Base-by-base conservation (phyloP, 1,140 invertebrate genomes). In the Musca vetustissima region DNA sequence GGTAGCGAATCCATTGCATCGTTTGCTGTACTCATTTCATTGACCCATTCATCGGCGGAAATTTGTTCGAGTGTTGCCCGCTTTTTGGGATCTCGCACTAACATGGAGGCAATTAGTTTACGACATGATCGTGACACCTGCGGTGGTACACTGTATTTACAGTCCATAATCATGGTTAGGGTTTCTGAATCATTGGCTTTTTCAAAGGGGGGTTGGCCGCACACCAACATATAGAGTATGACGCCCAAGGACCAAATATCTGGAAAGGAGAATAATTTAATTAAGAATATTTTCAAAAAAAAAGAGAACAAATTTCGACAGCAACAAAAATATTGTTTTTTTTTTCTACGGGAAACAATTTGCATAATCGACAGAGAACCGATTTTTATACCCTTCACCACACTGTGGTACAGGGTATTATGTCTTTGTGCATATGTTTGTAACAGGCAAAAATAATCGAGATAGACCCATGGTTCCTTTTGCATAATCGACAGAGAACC, bases 171-270 rank as follows among this genome's bases (percentile, higher is more conserved):
- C 95, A 98, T 98, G 1, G 96, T 99, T 15, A 99, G 84, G 0
- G 98, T 99, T 87, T 99, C 98, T 78, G 95, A 98, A 83, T 99
- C 98, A 84, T 98, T 99, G 22, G 96, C 96, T 86, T 99, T 97
- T 85, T 99, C 96, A 83, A 99, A 99, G 15, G 98, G 98, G 15
- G 97, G 92, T 78, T 94, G 90, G 15, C 98, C 98, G 85, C 94
- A 97, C 1, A 99, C 97, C 74, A 99, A 85, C 97, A 99, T 99
- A 83, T 96, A 99, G 24, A 99, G 86, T 78, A 99, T 98, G 3
- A 99, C 98, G 50, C 98, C 98, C 50, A 99, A 85, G 7, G 96
- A 98, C 98, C 98, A 99, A 53, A 99, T 93, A 88, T 99, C 97
- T 89, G 77, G 6, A 83, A 84, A 77, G 72, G 32, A 69, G 36